Evolutionary conservation across 2,797 vertebrate species (phyloP), one percentile per base, ranked within the genome.

Genomic region (Steatocranus sp.): DNA sequence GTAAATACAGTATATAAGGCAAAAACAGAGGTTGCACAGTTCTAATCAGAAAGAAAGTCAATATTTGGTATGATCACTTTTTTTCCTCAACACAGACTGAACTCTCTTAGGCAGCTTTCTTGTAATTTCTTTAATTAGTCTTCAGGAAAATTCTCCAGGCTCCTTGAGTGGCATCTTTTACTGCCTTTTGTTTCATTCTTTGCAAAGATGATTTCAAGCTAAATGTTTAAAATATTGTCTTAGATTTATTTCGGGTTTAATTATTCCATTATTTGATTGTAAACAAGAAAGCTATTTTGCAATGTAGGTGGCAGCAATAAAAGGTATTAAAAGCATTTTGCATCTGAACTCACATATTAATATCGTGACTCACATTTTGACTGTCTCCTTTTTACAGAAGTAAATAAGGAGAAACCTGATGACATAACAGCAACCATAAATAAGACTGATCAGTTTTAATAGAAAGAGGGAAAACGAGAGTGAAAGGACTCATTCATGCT

Each of bases 391-490:
- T 61, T 61, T 36, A 61, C 32, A 8, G 32, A 61, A 36, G 18
- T n/a, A n/a, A 36, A 61, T 36, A 20, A 61, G 56, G 10, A 66
- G 34, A 63, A 8, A 20, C 7, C 18, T 38, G 34, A 20, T 0
- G 36, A 41, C 34, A 66, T 15, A 41, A 15, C 0, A 23, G 18
- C n/a, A 38, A 20, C 1, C 1, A 63, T 20, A 0, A 61, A 61
- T 61, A 36, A 58, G 27, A 17, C 14, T 56, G 5, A 30, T 17
- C 17, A 1, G 36, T 68, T 68, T 41, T 17, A 15, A 15, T 68
- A 68, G 8, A 68, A 68, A 68, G 2, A 7, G 8, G 36, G 20
- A 5, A 43, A 41, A 43, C 36, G 5, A 38, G 7, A 38, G 18
- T 63, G 34, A 66, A 66, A 66, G 2, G 36, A 68, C 5, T 68